These are phyloP conservation scores for Cryptus armator DNA, from an alignment of 2,888 invertebrate genomes.

Conservation along the genomic window DNA sequence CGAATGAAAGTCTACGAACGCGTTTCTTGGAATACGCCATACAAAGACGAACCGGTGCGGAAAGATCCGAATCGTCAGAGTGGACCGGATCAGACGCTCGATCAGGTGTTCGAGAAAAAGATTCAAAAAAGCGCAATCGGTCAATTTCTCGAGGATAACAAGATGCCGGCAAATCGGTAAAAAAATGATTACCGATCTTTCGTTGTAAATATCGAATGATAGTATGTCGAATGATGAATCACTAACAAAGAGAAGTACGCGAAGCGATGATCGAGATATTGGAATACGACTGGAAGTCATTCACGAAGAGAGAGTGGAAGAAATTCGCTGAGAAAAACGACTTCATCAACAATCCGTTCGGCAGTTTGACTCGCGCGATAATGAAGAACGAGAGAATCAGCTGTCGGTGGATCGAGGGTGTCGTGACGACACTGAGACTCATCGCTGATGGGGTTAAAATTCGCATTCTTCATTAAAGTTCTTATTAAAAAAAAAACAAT, in stretches of 20 bases:
- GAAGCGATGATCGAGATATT: slow-evolving; percentile 66
- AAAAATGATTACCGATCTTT: neutral
- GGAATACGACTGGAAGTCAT: slow-evolving; percentile 66
- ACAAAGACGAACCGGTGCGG: slow-evolving; percentile 23
- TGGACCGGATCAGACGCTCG: slow-evolving; percentile 42
- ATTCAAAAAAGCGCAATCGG: slow-evolving; percentile 58
- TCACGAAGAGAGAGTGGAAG: slow-evolving; percentile 59
- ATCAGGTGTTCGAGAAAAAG: slow-evolving; percentile 57
- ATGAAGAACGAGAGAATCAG: slow-evolving; percentile 52
- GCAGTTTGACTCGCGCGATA: slow-evolving; percentile 43
- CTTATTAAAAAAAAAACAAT: too few species aligned
- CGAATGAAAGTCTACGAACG: slow-evolving; percentile 49
- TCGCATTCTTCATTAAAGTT: too few species aligned
- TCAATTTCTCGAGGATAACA: slow-evolving; percentile 56
- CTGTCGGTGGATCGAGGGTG: slow-evolving; percentile 52
- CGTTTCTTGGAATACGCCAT: slow-evolving; percentile 56
- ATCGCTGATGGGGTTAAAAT: slow-evolving; percentile 59
- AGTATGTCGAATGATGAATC: neutral
- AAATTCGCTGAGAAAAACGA: slow-evolving; percentile 58
- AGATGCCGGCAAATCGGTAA: slow-evolving; percentile 61
- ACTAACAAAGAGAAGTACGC: slow-evolving; percentile 56
- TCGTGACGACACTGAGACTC: slow-evolving; percentile 60
- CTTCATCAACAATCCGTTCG: slow-evolving; percentile 61
- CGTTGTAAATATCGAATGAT: too few species aligned
- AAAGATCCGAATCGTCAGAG: neutral